Evolutionary conservation across 2,888 invertebrate genomes (phyloP), one percentile per base, ranked within the genome.

Genomic region (Gasteruption jaculator): DNA sequence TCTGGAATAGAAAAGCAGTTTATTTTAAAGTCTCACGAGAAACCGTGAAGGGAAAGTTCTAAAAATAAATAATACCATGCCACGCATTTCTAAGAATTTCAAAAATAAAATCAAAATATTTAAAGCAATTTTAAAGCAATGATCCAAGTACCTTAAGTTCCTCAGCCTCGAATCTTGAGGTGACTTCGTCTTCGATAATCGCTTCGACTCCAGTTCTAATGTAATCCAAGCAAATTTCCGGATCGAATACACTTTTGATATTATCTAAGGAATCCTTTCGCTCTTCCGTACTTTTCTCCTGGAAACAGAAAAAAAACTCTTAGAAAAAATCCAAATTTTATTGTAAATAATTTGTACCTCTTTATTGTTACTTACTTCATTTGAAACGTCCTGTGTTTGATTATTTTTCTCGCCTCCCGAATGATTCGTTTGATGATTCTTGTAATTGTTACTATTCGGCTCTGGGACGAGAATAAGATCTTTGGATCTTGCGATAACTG

Each of bases 171-270:
- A 97, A 97, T 55, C 97, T 82, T 12, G 93, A 92, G 1, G 97
- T 99, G 39, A 99, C 97, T 76, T 96, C 92, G 74, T 99, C 97
- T 71, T 97, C 96, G 40, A 97, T 95, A 54, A 99, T 96, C 20
- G 96, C 87, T 75, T 96, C 95, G 58, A 95, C 85, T 11, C 96
- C 96, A 15, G 89, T 86, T 75, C 90, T 91, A 22, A 93, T 82
- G 65, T 91, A 89, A 65, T 89, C 90, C 68, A 93, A 78, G 60
- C 89, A 86, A 65, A 88, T 89, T 5, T 85, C 81, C 26, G 92
- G 77, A 62, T 90, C 83, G 72, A 92, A 92, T 60, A 86, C 86
- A 43, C 76, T 73, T 63, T 78, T 76, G 21, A 76, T 55, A 0
- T 72, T 72, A 45, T 75, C 73, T 38, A 73, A 71, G 3, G 74